phyloP scores from a whole-genome alignment of 2,888 invertebrate genomes.

The Amphipoea lucens region DNA sequence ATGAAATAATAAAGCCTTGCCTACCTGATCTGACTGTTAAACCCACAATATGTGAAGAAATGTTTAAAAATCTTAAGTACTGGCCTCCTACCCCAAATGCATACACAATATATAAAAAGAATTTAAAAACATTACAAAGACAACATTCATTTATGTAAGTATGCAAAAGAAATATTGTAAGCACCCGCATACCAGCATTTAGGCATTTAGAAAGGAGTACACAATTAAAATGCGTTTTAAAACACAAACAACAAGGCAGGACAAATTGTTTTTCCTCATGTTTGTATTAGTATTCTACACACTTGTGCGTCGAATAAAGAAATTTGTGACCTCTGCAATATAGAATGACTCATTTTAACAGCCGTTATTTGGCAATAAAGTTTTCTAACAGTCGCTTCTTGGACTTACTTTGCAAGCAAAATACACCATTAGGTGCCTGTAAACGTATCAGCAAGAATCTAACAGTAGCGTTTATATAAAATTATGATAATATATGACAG shows the following conservation, averaged over 20 bases:
- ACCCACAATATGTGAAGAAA: slow-evolving; percentile 15
- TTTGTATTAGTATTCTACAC: slow-evolving; percentile 80
- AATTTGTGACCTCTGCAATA: slow-evolving; percentile 82
- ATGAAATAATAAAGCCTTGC: not conserved
- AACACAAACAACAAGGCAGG: slow-evolving; percentile 71
- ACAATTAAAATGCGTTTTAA: slow-evolving; percentile 80
- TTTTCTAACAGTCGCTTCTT: slow-evolving; percentile 75
- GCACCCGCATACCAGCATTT: slow-evolving; percentile 68
- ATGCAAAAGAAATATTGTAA: slow-evolving; percentile 59
- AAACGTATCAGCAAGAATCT: slow-evolving; percentile 51
- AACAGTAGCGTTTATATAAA: slow-evolving; percentile 61
- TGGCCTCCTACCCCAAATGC: slow-evolving; percentile 47
- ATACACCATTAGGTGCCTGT: slow-evolving; percentile 67
- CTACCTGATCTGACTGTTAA: slow-evolving; percentile 4
- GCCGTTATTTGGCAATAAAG: slow-evolving; percentile 84
- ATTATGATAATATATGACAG: slow-evolving; percentile 57
- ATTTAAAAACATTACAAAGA: slow-evolving; percentile 39
- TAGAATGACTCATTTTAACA: slow-evolving; percentile 84
- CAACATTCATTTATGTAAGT: slow-evolving; percentile 48
- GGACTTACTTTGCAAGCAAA: slow-evolving; percentile 73
- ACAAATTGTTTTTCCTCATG: slow-evolving; percentile 79
- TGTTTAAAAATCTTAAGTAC: slow-evolving; percentile 30
- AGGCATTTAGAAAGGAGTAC: slow-evolving; percentile 78
- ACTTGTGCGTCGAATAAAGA: slow-evolving; percentile 75
- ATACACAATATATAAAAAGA: slow-evolving; percentile 42